Percentiles rank a stretch among this genome's conserved stretches.
phyloP scores from a whole-genome alignment of 2,797 vertebrate species.

The Emys orbicularis region DNA sequence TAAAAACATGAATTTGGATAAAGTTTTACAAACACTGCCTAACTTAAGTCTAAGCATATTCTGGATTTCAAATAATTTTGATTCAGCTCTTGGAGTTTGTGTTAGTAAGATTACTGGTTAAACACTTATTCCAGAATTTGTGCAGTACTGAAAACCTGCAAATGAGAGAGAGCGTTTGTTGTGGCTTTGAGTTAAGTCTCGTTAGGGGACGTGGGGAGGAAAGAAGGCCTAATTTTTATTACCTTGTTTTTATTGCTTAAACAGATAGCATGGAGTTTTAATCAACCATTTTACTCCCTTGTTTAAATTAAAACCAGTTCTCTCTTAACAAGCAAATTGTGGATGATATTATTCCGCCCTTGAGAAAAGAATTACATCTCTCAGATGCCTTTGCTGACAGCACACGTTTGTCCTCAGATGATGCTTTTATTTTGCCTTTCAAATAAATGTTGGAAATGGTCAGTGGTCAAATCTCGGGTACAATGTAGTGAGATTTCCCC shows the following conservation, averaged over 20 bases:
- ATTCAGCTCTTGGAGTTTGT: background rate
- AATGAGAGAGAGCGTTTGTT: background rate
- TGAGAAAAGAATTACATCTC: background rate
- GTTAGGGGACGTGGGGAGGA: background rate
- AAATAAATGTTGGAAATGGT: background rate
- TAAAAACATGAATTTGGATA: background rate
- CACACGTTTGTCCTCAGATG: too few species aligned
- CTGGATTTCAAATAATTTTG: too few species aligned
- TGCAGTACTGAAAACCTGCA: background rate
- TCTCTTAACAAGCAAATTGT: background rate
- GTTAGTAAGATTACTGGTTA: background rate
- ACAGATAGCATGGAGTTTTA: background rate
- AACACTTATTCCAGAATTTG: background rate
- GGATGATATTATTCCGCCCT: background rate
- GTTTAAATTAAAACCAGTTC: background rate
- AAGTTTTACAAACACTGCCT: background rate
- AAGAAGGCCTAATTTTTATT: background rate
- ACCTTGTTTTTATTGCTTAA: background rate
- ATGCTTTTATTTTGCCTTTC: background rate
- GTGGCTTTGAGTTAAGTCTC: background rate
- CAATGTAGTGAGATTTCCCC: background rate
- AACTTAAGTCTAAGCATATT: background rate
- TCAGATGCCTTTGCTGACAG: background rate
- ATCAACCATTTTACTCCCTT: background rate
- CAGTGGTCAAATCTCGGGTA: background rate